Conservation (phyloP, 2,113 vertebrate genomes). For the Trogon surrucura region DNA sequence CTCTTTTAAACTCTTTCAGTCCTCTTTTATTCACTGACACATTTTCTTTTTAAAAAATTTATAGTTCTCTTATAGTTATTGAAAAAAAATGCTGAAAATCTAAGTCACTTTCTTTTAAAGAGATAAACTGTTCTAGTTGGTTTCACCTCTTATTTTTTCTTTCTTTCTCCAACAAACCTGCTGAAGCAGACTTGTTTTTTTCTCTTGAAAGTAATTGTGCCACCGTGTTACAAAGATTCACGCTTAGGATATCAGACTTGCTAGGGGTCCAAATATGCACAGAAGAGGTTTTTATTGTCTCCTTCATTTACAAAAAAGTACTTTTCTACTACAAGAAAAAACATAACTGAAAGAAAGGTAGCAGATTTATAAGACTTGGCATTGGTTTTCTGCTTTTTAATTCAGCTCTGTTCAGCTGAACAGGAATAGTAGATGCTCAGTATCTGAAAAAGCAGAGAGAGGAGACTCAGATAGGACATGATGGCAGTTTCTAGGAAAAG, state of each 20-base stretch:
- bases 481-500: background rate
- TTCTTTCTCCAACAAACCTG: background rate
- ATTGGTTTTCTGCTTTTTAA: background rate
- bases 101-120: background rate
- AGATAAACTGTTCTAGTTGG: background rate
- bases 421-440: background rate
- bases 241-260: background rate
- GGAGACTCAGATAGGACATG: background rate
- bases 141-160: background rate
- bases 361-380: background rate
- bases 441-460: background rate
- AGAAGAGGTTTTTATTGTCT: background rate
- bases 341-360: background rate
- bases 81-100: background rate
- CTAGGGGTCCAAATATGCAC: background rate
- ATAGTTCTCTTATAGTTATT: background rate
- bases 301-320: background rate
- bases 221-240: background rate
- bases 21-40: background rate
- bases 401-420: background rate
- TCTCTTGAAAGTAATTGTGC: background rate
- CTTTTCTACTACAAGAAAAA: background rate
- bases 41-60: background rate
- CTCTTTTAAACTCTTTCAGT: background rate
- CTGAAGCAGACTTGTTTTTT: background rate